A percentile compares a stretch with the other conserved stretches of the same genome.
These are phyloP conservation scores for Diaphora mendica DNA, from an alignment of 2,888 invertebrate genomes.

Conservation along the genomic window DNA sequence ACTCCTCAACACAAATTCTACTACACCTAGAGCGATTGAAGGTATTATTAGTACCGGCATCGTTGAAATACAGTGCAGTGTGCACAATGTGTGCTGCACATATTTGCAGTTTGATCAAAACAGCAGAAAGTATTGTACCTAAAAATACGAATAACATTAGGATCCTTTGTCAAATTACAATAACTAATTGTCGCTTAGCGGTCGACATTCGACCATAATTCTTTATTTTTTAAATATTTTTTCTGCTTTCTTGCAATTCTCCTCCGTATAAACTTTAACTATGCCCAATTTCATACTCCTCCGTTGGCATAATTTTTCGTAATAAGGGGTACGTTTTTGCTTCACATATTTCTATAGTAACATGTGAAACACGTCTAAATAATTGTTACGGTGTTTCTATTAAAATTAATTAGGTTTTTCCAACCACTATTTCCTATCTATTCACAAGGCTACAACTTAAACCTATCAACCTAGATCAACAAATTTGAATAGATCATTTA, in stretches of 20 bases:
- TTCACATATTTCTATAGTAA: not conserved
- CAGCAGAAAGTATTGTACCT: not conserved
- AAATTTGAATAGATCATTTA: slow-evolving; percentile 24
- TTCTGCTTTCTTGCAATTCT: too few species aligned
- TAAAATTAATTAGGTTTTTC: not conserved
- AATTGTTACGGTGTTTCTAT: slow-evolving; percentile 7
- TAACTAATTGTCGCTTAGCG: not conserved
- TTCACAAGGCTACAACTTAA: slow-evolving; percentile 9
- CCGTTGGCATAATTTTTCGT: too few species aligned
- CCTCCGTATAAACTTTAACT: too few species aligned
- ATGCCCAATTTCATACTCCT: too few species aligned
- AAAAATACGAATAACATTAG: not conserved
- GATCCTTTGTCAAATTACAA: not conserved
- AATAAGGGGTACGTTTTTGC: too few species aligned
- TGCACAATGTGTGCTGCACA: too few species aligned
- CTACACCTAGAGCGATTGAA: not conserved
- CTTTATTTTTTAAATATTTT: too few species aligned
- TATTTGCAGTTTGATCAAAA: not conserved
- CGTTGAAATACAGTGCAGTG: not conserved
- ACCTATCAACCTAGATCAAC: slow-evolving; percentile 5
- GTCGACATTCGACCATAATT: too few species aligned
- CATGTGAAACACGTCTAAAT: not conserved
- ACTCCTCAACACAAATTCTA: not conserved
- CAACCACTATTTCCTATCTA: slow-evolving; percentile 24
- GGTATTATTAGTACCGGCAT: not conserved